Conservation (phyloP, 2,113 vertebrate species). For the Pachyramphus minor region DNA sequence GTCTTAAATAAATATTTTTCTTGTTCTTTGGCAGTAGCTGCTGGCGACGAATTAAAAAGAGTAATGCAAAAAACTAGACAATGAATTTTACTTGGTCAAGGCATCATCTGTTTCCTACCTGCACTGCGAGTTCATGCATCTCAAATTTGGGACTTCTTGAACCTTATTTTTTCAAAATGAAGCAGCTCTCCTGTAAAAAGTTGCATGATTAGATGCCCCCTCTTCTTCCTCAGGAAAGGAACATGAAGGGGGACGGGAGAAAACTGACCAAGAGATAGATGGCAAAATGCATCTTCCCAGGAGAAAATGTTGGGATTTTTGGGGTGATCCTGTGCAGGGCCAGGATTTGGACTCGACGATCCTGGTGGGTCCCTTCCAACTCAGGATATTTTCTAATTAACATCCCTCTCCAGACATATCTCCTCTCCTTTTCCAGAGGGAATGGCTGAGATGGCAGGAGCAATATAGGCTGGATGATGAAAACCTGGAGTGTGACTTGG, state of each 20-base stretch:
- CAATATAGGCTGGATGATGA: not conserved
- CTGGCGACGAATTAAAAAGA: not conserved
- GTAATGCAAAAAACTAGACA: not conserved
- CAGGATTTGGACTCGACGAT: not conserved
- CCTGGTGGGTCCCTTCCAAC: not conserved
- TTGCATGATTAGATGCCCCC: not conserved
- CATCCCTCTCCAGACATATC: fast-evolving
- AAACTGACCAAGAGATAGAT: not conserved
- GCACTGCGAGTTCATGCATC: fast-evolving
- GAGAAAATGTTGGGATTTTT: not conserved
- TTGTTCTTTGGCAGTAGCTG: not conserved
- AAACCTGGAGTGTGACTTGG: not conserved
- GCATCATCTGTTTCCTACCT: fast-evolving
- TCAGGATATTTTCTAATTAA: not conserved
- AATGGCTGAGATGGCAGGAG: fast-evolving
- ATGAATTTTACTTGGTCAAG: not conserved
- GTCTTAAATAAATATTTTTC: not conserved
- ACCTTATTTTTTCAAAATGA: not conserved
- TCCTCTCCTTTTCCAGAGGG: not conserved
- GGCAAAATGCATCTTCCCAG: not conserved
- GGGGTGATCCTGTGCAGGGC: not conserved
- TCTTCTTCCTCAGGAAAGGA: not conserved
- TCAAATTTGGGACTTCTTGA: not conserved
- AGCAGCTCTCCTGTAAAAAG: not conserved
- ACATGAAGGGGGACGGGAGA: not conserved